These are phyloP conservation scores for Anagyrus pseudococci DNA, from an alignment of 2,888 invertebrate species.

Conservation along the genomic window DNA sequence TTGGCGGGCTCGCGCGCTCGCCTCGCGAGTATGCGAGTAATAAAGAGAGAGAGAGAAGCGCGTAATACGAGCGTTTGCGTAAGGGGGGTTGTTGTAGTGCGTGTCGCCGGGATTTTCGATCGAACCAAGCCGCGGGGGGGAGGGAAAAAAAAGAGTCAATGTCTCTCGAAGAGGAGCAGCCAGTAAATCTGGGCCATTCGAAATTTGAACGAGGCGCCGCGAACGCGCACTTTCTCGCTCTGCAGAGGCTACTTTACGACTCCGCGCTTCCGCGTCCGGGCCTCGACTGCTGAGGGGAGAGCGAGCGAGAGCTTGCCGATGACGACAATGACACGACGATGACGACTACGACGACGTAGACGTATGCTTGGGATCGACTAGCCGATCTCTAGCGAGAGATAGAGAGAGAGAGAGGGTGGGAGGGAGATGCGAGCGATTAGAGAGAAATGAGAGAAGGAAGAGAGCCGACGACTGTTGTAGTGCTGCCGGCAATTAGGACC, in stretches of 20 bases:
- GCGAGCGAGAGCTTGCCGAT: neutral
- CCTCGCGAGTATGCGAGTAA: neutral
- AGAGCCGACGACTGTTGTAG: neutral
- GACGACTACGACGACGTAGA: neutral
- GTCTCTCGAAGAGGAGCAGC: slow-evolving; percentile 54
- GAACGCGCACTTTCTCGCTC: slow-evolving; percentile 12
- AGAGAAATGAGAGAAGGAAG: neutral
- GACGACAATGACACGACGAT: slow-evolving; percentile 3
- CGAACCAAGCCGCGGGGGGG: neutral
- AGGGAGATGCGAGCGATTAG: neutral
- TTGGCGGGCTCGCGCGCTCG: neutral
- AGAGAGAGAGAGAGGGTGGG: neutral
- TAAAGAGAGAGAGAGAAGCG: neutral
- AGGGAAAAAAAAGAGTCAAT: slow-evolving; percentile 24
- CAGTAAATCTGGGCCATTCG: slow-evolving; percentile 55
- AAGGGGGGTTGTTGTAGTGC: neutral
- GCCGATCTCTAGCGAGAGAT: neutral
- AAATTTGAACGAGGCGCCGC: slow-evolving; percentile 17
- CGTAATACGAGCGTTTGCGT: neutral
- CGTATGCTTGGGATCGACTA: neutral
- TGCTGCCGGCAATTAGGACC: neutral
- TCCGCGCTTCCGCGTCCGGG: slow-evolving; percentile 24
- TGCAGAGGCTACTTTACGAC: neutral
- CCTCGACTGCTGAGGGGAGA: slow-evolving; percentile 20
- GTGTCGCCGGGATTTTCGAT: neutral